Evolutionary conservation across 1,140 invertebrate species (phyloP).

Genomic region (Polyergus mexicanus): DNA sequence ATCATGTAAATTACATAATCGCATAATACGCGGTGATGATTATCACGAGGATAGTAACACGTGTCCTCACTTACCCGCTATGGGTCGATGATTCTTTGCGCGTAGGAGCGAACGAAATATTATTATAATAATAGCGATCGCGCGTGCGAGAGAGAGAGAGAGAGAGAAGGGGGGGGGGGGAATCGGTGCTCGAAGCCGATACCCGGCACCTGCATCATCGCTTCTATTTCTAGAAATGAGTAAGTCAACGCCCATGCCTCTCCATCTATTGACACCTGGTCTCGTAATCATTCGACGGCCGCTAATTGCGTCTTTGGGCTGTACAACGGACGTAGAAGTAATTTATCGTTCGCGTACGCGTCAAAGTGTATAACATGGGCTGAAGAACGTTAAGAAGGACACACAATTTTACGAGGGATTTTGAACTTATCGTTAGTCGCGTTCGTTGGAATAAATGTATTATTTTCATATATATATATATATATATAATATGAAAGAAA

Average conservation of each 20-base stretch:
- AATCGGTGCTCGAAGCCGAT: slow-evolving; percentile 64
- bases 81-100: slow-evolving; percentile 54
- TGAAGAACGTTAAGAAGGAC: neutral
- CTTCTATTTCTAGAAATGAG: slow-evolving; percentile 86
- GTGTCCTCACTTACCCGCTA: slow-evolving; percentile 16
- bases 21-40: neutral
- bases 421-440: neutral
- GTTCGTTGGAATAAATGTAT: neutral
- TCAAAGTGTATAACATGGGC: slow-evolving; percentile 6
- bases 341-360: slow-evolving; percentile 32
- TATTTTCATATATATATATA: neutral
- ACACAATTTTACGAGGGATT: neutral
- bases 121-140: slow-evolving; percentile 46
- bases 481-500: neutral
- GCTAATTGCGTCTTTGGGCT: slow-evolving; percentile 59
- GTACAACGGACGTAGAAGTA: neutral
- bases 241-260: slow-evolving; percentile 81
- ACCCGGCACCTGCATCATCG: slow-evolving; percentile 75
- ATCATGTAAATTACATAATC: slow-evolving; percentile 25
- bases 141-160: slow-evolving; percentile 25
- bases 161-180: slow-evolving; percentile 58
- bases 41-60: neutral
- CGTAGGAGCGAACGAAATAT: slow-evolving; percentile 32
- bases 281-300: slow-evolving; percentile 67
- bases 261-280: slow-evolving; percentile 78